Evolutionary conservation across 64 coral and sea anemone genomes (phyloP).

Genomic region (Montipora capricornis): DNA sequence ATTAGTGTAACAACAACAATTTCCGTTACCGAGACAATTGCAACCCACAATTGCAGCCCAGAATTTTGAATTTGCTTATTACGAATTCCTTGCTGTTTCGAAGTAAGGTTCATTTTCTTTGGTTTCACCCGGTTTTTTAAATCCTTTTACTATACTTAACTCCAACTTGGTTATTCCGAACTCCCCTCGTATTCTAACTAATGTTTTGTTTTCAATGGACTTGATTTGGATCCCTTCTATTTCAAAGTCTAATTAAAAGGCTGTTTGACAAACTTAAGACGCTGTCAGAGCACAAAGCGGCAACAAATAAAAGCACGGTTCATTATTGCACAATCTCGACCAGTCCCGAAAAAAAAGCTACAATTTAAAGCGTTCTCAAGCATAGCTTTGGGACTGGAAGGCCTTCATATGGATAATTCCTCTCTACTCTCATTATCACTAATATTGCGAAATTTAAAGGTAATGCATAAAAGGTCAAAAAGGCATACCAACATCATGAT

Average conservation of each 20-base stretch:
- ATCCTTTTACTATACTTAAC: not conserved
- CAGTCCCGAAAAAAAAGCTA: not conserved
- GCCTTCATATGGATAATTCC: not conserved
- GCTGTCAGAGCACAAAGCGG: not conserved
- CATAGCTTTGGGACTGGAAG: not conserved
- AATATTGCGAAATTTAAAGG: no score
- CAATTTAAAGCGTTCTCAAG: not conserved
- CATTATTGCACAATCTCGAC: not conserved
- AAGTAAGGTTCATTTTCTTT: not conserved
- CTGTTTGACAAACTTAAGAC: not conserved
- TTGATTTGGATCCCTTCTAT: not conserved
- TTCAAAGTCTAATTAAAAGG: not conserved
- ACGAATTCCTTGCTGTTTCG: not conserved
- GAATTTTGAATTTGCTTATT: not conserved
- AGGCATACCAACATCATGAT: no score
- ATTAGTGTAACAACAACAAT: not conserved
- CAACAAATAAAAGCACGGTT: not conserved
- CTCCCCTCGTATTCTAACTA: not conserved
- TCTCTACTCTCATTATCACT: not conserved
- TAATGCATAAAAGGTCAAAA: no score
- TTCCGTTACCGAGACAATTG: not conserved
- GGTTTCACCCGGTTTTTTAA: not conserved
- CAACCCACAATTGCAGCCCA: not conserved
- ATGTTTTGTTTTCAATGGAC: not conserved
- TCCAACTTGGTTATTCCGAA: not conserved